Evolutionary conservation across 1,140 invertebrate species (phyloP).

Genomic region (Ridgeia piscesae): DNA sequence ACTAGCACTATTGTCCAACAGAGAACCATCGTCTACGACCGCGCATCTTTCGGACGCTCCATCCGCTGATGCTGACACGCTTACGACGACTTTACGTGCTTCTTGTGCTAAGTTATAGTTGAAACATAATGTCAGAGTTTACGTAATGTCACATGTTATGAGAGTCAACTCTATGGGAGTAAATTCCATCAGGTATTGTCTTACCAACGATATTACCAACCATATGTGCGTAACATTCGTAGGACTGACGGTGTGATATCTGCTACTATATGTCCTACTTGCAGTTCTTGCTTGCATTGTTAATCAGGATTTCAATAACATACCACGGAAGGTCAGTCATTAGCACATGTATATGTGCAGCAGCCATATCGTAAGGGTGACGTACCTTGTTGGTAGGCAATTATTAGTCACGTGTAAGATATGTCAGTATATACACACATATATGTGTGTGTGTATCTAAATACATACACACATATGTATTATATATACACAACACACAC

Average conservation of each 20-base stretch:
- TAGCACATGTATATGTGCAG: too few relatives aligned
- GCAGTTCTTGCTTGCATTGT: too few relatives aligned
- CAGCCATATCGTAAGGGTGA: not conserved
- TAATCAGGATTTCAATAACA: too few relatives aligned
- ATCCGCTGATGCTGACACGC: not conserved
- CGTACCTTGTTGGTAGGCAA: not conserved
- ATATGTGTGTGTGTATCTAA: too few relatives aligned
- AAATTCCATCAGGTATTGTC: not conserved
- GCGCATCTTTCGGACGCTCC: not conserved
- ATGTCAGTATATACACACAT: too few relatives aligned
- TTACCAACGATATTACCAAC: too few relatives aligned
- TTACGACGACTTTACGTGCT: not conserved
- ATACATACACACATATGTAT: too few relatives aligned
- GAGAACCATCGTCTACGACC: not conserved
- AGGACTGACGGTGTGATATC: too few relatives aligned
- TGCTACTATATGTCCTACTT: too few relatives aligned
- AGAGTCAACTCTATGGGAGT: not conserved
- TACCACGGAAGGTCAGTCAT: too few relatives aligned
- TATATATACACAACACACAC: too few relatives aligned
- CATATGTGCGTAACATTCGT: too few relatives aligned
- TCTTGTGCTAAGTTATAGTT: not conserved
- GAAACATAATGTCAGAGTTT: not conserved
- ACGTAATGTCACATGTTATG: not conserved
- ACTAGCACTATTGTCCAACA: not conserved
- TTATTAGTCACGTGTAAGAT: not conserved